Evolutionary conservation across 1,140 invertebrate species (phyloP).

Genomic region (Heliconius himera): DNA sequence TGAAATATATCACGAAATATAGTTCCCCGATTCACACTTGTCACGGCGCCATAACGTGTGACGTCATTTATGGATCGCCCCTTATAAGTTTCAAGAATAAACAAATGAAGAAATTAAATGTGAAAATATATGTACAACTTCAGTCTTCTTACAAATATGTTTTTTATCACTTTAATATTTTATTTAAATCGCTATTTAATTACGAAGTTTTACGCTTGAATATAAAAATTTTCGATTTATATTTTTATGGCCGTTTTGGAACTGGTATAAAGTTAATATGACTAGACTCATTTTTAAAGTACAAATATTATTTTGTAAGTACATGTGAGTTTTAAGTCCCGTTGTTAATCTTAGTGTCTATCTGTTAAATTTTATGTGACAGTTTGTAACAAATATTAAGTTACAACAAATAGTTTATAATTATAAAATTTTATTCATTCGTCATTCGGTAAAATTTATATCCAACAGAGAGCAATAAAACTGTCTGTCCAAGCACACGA

Average conservation of each 20-base stretch:
- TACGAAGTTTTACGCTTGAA: too few relatives aligned
- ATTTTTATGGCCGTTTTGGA: neutral
- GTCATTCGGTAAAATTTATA: conserved; percentile 17
- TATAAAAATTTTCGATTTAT: too few relatives aligned
- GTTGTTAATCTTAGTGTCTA: conserved; percentile 56
- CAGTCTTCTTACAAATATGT: neutral
- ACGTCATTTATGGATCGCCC: neutral
- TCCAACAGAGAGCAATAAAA: conserved; percentile 38
- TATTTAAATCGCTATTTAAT: neutral
- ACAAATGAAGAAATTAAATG: neutral
- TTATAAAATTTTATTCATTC: neutral
- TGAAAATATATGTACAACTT: neutral
- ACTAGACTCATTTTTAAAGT: conserved; percentile 60
- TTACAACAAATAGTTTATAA: neutral
- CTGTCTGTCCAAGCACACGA: conserved; percentile 41
- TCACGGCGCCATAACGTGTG: too few relatives aligned
- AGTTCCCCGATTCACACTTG: too few relatives aligned
- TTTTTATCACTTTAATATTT: neutral
- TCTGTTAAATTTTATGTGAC: conserved; percentile 19
- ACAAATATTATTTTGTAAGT: conserved; percentile 51
- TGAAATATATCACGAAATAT: too few relatives aligned
- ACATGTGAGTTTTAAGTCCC: conserved; percentile 44
- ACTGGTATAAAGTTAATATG: conserved; percentile 31
- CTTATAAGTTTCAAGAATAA: neutral
- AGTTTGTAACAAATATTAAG: conserved; percentile 1